A percentile compares a stretch with the other conserved stretches of the same genome.
phyloP scores from a whole-genome alignment of 2,888 invertebrate species.

The Xanthorhoe spadicearia region DNA sequence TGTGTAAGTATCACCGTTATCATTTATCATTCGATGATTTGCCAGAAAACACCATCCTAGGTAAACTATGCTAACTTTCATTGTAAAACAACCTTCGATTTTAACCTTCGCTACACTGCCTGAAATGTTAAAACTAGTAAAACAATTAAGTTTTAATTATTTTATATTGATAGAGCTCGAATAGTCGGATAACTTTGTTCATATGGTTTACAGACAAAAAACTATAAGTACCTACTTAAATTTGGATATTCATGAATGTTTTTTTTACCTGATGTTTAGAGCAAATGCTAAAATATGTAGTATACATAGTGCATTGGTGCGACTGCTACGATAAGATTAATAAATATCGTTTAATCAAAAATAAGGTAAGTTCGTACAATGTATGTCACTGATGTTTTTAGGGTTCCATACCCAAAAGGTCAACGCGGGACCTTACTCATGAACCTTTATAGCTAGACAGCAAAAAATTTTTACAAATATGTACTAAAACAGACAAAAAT shows the following conservation, averaged over 20 bases:
- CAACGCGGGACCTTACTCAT: no score
- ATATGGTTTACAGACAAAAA: background rate
- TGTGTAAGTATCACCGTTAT: background rate
- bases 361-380: no score
- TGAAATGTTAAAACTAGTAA: constrained; percentile 29
- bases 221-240: background rate
- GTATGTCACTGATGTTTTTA: no score
- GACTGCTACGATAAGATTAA: no score
- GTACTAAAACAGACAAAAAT: no score
- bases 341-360: no score
- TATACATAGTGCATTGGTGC: no score
- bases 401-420: no score
- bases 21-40: background rate
- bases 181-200: constrained; percentile 13
- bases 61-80: constrained; percentile 9
- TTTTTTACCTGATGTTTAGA: background rate
- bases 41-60: constrained; percentile 8
- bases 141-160: constrained; percentile 26
- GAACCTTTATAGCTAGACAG: no score
- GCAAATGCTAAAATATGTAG: background rate
- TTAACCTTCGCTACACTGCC: constrained; percentile 23
- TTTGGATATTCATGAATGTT: constrained; percentile 8
- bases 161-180: constrained; percentile 22
- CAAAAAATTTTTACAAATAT: no score
- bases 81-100: constrained; percentile 24